These are phyloP conservation scores for Sylvilagus bachmani DNA, from an alignment of 2,113 vertebrate genomes.

Conservation along the genomic window DNA sequence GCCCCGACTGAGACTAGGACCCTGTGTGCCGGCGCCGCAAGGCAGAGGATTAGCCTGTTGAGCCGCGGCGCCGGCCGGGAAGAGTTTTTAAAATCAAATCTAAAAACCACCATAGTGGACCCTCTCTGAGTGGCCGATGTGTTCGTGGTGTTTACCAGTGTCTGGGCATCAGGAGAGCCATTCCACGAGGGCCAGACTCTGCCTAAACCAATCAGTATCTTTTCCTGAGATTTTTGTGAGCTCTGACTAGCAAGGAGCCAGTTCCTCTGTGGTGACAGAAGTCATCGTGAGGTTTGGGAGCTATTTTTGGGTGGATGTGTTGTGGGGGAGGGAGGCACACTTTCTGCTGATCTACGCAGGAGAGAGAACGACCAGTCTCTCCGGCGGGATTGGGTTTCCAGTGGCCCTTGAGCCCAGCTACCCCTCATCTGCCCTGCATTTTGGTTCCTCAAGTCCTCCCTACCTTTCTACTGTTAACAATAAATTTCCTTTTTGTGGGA, in stretches of 20 bases:
- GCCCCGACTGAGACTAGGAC: too few species aligned
- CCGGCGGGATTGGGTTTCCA: neutral
- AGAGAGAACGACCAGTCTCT: neutral
- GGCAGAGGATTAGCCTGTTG: too few species aligned
- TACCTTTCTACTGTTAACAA: neutral
- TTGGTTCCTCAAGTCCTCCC: slow-evolving; percentile 5
- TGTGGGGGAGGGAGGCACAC: neutral
- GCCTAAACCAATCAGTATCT: neutral
- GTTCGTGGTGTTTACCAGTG: neutral
- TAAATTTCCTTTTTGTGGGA: slow-evolving; percentile 55
- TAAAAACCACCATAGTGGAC: neutral
- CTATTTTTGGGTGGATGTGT: neutral
- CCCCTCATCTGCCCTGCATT: neutral
- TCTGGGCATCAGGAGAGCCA: neutral
- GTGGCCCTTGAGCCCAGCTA: neutral
- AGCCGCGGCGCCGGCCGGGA: too few species aligned
- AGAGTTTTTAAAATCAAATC: slow-evolving; percentile 35
- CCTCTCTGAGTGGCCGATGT: neutral
- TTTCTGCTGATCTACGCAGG: neutral
- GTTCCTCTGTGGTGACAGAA: slow-evolving; percentile 3
- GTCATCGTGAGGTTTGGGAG: neutral
- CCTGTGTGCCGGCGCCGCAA: too few species aligned
- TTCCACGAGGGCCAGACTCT: neutral
- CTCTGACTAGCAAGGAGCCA: neutral
- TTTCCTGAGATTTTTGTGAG: slow-evolving; percentile 17